Evolutionary conservation across 2,797 vertebrate genomes (phyloP).

Genomic region (Ptychobarbus kaznakovi): DNA sequence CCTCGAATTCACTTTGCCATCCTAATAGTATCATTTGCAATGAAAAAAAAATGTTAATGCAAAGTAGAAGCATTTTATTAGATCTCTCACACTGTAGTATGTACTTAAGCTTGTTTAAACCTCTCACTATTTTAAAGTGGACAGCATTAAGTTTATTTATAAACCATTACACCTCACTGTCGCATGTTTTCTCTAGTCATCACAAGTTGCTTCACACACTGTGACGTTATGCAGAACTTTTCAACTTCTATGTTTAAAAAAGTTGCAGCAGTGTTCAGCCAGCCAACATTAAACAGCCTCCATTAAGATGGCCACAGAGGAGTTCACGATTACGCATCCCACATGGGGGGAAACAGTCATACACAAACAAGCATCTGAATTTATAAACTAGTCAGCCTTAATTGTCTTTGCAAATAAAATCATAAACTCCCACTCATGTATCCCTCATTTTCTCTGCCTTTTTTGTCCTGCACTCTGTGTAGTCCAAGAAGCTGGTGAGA

Average conservation of each 20-base stretch:
- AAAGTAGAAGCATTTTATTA: constrained; percentile 1
- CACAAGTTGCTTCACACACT: neutral
- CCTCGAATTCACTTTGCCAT: neutral
- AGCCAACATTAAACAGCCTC: constrained; percentile 31
- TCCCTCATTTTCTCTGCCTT: constrained; percentile 41
- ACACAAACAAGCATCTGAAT: constrained; percentile 53
- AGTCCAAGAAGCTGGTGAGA: constrained; percentile 30
- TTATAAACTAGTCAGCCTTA: constrained; percentile 56
- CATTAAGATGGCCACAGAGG: constrained; percentile 49
- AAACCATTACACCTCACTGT: constrained; percentile 13
- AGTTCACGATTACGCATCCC: constrained; percentile 46
- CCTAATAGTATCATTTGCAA: neutral
- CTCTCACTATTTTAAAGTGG: neutral
- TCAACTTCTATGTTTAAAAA: constrained; percentile 27
- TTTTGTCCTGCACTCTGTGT: constrained; percentile 25
- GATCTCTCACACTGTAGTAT: neutral
- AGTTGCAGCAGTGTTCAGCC: constrained; percentile 7
- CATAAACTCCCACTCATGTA: constrained; percentile 54
- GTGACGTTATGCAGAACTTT: constrained; percentile 10
- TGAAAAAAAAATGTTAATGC: too few relatives aligned
- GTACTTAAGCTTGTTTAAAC: neutral
- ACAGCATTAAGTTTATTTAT: constrained; percentile 12
- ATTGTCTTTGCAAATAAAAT: constrained; percentile 59
- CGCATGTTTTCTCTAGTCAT: neutral
- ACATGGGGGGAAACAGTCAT: constrained; percentile 51